Base-by-base conservation (phyloP, 2,797 vertebrate species). In the Enteromius fasciolatus region DNA sequence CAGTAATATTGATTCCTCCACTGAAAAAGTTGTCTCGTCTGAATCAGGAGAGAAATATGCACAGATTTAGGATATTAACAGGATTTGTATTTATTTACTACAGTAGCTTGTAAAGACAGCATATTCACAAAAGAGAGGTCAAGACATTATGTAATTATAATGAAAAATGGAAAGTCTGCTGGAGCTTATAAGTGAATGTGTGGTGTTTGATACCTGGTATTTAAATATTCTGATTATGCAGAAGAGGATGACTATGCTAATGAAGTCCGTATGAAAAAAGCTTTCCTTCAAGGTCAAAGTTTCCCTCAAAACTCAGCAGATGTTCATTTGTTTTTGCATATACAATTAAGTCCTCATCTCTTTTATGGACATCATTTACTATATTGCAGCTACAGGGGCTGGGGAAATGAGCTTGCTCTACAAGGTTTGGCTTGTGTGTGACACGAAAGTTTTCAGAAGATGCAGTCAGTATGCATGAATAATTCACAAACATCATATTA, bases 401-500 rank as follows among this genome's bases (percentile, higher is more conserved):
- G 57, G 4, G 14, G 4, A 18, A 48, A 66, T 66, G 28, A 66
- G 31, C 46, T 80, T 2, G n/a, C 69, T 39, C 15, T 72, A 39
- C 28, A 64, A 48, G 28, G 41, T 66, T 74, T 66, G 31, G 33
- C 33, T 3, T 41, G 25, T 64, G 57, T 54, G 57, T 54, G 44
- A 63, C 46, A 31, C 14, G 18, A 61, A 52, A 36, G 28, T 25
- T 36, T 67, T 66, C 61, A 80, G 83, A 73, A 28, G 64, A 84
- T 63, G 33, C n/a, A 69, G 64, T 81, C 57, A 66, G 66, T 33
- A 20, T 18, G 64, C n/a, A 67, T 85, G 59, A 82, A 82, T 85
- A 68, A 74, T 82, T 75, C 41, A 82, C 20, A 64, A 15, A 36
- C 54, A 76, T 85, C 73, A 46, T 59, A 72, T 81, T 66, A 72